Percentiles rank a stretch among this genome's conserved stretches.
phyloP scores from a whole-genome alignment of 2,888 invertebrate species.

The Parnassius smintheus region DNA sequence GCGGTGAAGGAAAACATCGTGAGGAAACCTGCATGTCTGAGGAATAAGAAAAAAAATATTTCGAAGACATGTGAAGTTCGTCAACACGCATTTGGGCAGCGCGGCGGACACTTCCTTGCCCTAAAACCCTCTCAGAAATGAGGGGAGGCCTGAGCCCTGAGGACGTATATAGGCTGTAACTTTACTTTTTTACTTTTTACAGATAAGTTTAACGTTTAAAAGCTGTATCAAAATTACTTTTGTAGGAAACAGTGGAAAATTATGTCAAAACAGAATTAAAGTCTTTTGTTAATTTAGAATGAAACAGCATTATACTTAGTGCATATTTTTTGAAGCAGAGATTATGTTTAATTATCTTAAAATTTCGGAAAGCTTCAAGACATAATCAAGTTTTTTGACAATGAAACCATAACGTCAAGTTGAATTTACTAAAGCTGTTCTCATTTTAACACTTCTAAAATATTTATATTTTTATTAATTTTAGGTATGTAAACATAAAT shows the following conservation, averaged over 20 bases:
- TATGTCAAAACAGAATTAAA: constrained; percentile 14
- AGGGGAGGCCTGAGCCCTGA: too few species aligned
- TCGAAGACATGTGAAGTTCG: too few species aligned
- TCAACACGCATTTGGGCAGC: too few species aligned
- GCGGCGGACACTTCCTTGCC: too few species aligned
- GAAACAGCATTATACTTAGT: constrained; percentile 8
- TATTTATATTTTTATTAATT: too few species aligned
- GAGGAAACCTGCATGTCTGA: too few species aligned
- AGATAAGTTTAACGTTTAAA: neutral
- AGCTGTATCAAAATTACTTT: constrained; percentile 12
- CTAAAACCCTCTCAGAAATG: too few species aligned
- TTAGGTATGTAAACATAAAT: too few species aligned
- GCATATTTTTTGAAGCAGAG: constrained; percentile 2
- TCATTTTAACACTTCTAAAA: neutral
- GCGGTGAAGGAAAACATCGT: too few species aligned
- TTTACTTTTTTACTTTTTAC: too few species aligned
- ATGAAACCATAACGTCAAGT: neutral
- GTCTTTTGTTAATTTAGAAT: constrained; percentile 12
- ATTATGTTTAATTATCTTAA: constrained; percentile 7
- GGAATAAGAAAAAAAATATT: too few species aligned
- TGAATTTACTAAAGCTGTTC: neutral
- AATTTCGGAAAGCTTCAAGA: neutral
- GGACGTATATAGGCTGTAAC: too few species aligned
- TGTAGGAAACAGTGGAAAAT: constrained; percentile 11
- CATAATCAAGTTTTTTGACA: neutral